These are phyloP conservation scores for Scytalopus superciliaris DNA, from an alignment of 2,113 vertebrate genomes.

Conservation along the genomic window DNA sequence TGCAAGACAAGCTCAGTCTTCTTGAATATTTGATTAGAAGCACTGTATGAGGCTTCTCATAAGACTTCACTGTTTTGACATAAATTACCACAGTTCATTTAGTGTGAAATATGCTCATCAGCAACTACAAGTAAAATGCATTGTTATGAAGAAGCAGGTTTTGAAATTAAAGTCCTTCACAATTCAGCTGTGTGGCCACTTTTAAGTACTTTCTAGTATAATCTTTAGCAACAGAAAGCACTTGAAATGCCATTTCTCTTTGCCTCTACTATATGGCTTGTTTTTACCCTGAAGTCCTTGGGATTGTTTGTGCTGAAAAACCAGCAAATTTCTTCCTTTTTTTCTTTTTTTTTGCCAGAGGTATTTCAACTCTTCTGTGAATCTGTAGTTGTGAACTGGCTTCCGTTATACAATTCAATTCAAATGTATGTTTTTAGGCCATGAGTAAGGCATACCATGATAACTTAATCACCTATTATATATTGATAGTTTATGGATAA, in stretches of 20 bases:
- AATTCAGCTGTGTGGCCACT: not conserved
- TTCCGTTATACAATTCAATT: not conserved
- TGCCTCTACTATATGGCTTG: not conserved
- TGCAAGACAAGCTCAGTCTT: not conserved
- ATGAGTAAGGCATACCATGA: not conserved
- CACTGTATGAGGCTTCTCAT: not conserved
- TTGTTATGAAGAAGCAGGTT: not conserved
- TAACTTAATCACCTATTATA: not conserved
- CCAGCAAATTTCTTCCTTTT: not conserved
- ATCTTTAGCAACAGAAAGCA: not conserved
- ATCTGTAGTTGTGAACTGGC: not conserved
- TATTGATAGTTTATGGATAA: not conserved
- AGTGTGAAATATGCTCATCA: not conserved
- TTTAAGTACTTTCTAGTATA: not conserved
- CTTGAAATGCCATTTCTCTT: not conserved
- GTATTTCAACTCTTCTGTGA: not conserved
- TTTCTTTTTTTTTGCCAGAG: not conserved
- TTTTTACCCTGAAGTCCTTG: not conserved
- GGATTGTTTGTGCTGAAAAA: not conserved
- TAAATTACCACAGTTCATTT: not conserved
- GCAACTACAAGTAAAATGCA: not conserved
- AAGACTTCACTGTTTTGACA: not conserved
- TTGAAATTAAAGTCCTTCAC: not conserved
- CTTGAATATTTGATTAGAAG: not conserved
- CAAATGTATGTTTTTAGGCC: not conserved